These are phyloP conservation scores for Brevimyrus niger DNA, from an alignment of 2,113 vertebrate genomes.

Conservation along the genomic window DNA sequence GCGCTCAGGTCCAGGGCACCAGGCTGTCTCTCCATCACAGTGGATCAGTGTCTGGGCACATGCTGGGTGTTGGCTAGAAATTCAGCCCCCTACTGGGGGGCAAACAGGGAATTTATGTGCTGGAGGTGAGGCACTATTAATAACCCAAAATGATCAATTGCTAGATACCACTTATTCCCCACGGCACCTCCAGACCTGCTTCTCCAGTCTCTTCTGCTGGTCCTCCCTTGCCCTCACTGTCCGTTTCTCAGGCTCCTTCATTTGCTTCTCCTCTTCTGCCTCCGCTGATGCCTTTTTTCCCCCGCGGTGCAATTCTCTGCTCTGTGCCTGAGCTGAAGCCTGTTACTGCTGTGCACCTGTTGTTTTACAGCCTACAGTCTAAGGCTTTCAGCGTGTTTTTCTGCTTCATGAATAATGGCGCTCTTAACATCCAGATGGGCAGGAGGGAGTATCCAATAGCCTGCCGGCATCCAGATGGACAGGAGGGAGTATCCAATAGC, in stretches of 20 bases:
- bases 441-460: constrained; percentile 3
- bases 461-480: neutral
- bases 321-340: neutral
- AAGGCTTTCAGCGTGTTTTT: constrained; percentile 17
- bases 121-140: neutral
- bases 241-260: neutral
- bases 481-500: constrained; percentile 4
- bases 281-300: neutral
- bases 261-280: neutral
- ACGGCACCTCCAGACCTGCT: neutral
- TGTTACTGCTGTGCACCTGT: neutral
- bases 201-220: neutral
- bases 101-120: neutral
- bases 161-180: neutral
- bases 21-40: neutral
- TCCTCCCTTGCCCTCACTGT: neutral
- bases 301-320: neutral
- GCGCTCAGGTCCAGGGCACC: neutral
- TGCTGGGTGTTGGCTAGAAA: neutral
- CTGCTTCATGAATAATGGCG: neutral
- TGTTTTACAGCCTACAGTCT: constrained; percentile 3
- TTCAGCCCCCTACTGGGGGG: neutral
- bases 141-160: neutral
- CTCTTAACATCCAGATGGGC: neutral
- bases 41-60: neutral